These are phyloP conservation scores for Stictonetta naevosa DNA, from an alignment of 2,113 vertebrate genomes.

Conservation along the genomic window DNA sequence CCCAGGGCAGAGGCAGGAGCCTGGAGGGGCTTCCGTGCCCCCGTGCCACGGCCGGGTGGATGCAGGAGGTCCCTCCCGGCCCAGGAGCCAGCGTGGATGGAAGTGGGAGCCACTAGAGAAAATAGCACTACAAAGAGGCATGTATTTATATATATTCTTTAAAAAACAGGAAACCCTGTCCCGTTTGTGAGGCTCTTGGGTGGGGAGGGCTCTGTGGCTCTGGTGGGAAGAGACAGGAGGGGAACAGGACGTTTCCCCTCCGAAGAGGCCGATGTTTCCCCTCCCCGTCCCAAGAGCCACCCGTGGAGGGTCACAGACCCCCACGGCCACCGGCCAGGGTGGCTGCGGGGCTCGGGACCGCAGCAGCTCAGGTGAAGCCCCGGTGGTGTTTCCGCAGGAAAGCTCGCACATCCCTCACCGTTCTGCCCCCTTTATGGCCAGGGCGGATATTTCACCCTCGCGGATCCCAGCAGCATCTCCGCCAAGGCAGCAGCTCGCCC, in stretches of 20 bases:
- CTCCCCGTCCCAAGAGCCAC: background rate
- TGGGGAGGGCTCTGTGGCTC: background rate
- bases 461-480: background rate
- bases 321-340: fast-evolving
- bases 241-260: background rate
- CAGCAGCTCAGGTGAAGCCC: background rate
- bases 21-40: background rate
- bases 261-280: background rate
- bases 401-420: background rate
- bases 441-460: background rate
- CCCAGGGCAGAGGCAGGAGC: fast-evolving
- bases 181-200: background rate
- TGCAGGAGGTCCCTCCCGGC: background rate
- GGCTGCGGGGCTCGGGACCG: fast-evolving
- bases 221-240: background rate
- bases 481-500: background rate
- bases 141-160: fast-evolving
- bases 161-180: background rate
- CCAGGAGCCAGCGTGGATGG: background rate
- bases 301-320: background rate
- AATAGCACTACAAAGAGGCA: background rate
- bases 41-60: fast-evolving
- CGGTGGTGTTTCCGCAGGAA: background rate
- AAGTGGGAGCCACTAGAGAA: background rate
- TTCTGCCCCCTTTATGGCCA: background rate